Conservation (phyloP, 1,140 invertebrate genomes). For the Drosophila tsacasi region DNA sequence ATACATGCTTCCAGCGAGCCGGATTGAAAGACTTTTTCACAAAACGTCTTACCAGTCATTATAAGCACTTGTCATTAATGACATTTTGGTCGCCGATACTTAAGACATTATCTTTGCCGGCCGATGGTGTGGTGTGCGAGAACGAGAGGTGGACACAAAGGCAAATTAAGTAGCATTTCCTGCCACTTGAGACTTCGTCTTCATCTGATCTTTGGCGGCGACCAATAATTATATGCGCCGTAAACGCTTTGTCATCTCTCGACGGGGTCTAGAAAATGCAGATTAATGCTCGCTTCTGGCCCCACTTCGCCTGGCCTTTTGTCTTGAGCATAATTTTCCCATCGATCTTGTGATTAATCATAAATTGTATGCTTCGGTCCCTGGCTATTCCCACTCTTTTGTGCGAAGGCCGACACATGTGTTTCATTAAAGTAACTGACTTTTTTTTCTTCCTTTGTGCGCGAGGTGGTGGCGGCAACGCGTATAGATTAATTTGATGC, state of each 20-base stretch:
- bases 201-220: constrained; percentile 76
- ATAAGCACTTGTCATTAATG: constrained; percentile 81
- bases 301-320: constrained; percentile 56
- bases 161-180: constrained; percentile 82
- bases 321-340: constrained; percentile 83
- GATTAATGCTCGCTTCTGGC: constrained; percentile 67
- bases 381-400: constrained; percentile 42
- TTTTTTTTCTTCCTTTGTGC: constrained; percentile 45
- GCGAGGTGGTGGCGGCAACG: constrained; percentile 32
- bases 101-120: constrained; percentile 57
- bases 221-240: constrained; percentile 80
- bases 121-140: neutral
- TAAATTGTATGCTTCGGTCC: constrained; percentile 62
- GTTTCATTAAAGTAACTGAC: constrained; percentile 76
- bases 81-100: constrained; percentile 77
- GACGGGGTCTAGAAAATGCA: constrained; percentile 77
- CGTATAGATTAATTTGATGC: constrained; percentile 68
- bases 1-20: constrained; percentile 53
- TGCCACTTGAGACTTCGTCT: constrained; percentile 70
- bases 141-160: constrained; percentile 33
- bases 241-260: constrained; percentile 78
- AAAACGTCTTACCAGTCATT: constrained; percentile 71
- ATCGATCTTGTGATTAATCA: constrained; percentile 84
- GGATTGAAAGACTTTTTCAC: constrained; percentile 42
- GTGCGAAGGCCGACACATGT: constrained; percentile 62